Evolutionary conservation across 2,888 invertebrate genomes (phyloP), one percentile per base, ranked within the genome.

Genomic region (Nemurella pictetii): DNA sequence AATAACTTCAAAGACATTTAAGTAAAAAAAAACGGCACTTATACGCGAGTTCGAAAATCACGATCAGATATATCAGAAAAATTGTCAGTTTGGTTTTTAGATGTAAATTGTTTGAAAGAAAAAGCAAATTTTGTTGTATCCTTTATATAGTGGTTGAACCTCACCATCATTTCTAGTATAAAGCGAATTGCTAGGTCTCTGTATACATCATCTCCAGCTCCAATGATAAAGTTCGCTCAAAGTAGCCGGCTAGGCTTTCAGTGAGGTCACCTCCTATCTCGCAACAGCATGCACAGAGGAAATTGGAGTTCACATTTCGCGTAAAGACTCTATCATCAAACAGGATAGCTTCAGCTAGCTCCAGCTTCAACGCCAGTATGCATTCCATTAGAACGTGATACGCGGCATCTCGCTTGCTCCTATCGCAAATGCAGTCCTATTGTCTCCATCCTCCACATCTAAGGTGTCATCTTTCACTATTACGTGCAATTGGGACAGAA

Each of bases 321-420:
- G 55, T 82, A 82, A 82, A 72, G 82, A 55, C 82, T 82, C 55
- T 20, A 29, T 72, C 82, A 82, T 82, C 82, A 78, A 78, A 78
- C 28, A 75, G 28, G 75, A 75, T 30, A 78, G 78, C 25, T 74
- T 74, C 25, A 74, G 25, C 74, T 30, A 78, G 78, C 55, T 15
- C 15, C 55, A 55, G 32, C 32, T 32, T 32, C 55, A 15, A 20
- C n/a, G n/a, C n/a, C 55, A 55, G 55, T 20, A 4, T 78, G 78
- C 82, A 82, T 82, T 82, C 82, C 82, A 82, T 82, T 82, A 82
- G 25, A 82, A 28, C 27, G 72, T 28, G n/a, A 36, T 35, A 20
- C 36, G 29, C 20, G 55, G 55, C 55, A 12, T 72, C 28, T 72
- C 82, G 29, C 28, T 72, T 82, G 28, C 29, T 28, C 55, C 35